Base-by-base conservation (phyloP, 2,888 invertebrate genomes). In the Hipparchia sbordonii region DNA sequence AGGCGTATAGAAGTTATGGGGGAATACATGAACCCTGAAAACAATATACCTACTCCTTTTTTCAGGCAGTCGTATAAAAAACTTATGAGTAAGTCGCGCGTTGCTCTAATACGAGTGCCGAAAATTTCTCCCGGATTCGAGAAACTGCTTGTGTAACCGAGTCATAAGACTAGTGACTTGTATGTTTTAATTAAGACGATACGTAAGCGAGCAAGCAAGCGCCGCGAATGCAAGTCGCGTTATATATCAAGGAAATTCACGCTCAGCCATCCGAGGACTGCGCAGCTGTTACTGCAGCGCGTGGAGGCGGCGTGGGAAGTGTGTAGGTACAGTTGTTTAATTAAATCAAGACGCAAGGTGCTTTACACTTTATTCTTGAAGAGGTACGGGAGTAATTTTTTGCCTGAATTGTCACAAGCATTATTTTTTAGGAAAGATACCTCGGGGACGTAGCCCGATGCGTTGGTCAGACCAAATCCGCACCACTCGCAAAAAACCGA, bases 181-280 rank as follows among this genome's bases (percentile, higher is more conserved):
- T 23, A 23, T 13, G 23, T 51, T 48, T 63, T 63, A 63, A 63
- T 63, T 63, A 63, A 63, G 63, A 63, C 63, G 51, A 51, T 51
- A 63, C 63, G 63, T 48, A 63, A 63, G 63, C 62, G 13, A 48
- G 62, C 48, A 10, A 63, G 63, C 48, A 4, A 39, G 3, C 13
- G 63, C 48, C 8, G n/a, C 23, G 2, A n/a, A 10, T 45, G n/a
- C 54, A 45, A 66, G 45, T 9, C 54, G 46, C 46, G 46, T 59
- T 67, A 45, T 67, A 45, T 67, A 46, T 57, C 9, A 57, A 23
- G 57, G 67, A 57, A 67, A 59, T 57, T 57, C 67, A 57, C 6
- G 57, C 57, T 57, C 57, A 23, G 57, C 67, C 46, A 57, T 46
- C 57, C 57, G 23, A 13, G 57, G 23, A 57, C 23, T 23, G 67